Conservation (phyloP, 2,888 invertebrate genomes). For the Hydraecia micacea region DNA sequence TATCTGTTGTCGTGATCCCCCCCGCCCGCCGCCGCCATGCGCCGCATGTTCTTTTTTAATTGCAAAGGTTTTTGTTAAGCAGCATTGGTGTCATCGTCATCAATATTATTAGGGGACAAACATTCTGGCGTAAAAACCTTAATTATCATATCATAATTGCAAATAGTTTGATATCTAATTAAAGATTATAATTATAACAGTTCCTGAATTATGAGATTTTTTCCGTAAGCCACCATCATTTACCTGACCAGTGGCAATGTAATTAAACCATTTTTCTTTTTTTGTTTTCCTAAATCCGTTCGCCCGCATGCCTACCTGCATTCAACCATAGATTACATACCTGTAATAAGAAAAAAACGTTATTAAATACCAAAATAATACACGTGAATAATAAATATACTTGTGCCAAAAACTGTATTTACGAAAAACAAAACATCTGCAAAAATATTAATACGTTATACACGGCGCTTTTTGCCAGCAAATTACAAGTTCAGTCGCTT, state of each 20-base stretch:
- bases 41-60: constrained; percentile 30
- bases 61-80: constrained; percentile 29
- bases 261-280: not conserved
- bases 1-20: constrained; percentile 37
- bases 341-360: constrained; percentile 32
- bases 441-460: constrained; percentile 20
- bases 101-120: not conserved
- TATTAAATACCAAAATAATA: not conserved
- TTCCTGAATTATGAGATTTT: not conserved
- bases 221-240: too few species aligned
- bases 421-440: constrained; percentile 6
- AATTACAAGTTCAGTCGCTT: constrained; percentile 32
- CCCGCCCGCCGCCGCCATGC: constrained; percentile 9
- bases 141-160: not conserved
- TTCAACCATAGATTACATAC: constrained; percentile 16
- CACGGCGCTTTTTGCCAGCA: constrained; percentile 34
- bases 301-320: not conserved
- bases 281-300: not conserved
- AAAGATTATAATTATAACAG: not conserved
- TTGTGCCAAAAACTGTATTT: not conserved
- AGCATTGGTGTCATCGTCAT: constrained; percentile 6
- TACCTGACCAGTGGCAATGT: not conserved
- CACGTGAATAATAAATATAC: not conserved
- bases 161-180: not conserved
- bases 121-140: not conserved